Evolutionary conservation across 37 sponge, comb jelly and placozoan genomes (phyloP), one percentile per base, ranked within the genome.

Genomic region (Ianthella basta): DNA sequence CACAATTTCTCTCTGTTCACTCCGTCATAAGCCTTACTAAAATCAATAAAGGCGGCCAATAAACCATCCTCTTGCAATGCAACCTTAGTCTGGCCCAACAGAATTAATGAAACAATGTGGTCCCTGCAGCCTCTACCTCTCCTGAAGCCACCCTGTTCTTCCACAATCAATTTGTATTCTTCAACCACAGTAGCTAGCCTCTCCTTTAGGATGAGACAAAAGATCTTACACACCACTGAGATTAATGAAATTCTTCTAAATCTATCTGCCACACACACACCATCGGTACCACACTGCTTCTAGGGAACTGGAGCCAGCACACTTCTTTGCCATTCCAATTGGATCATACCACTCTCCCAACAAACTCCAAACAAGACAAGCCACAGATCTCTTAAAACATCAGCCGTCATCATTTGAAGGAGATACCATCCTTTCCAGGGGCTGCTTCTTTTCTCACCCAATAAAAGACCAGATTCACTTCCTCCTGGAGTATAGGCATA

Each of bases 131-230:
- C 32, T 20, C 72, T 27, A 70, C 36, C 72, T 34, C 20, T 70
- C 20, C 72, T 29, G 72, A 70, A 70, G 0, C 72, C 72, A 70
- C 32, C 32, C 10, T 70, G 72, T 34, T 70, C 72, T 33, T 70
- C 72, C 24, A 19, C 30, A 4, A 74, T 37, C 35, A 37, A 18
- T 18, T 39, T 44, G 8, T 44, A 44, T 44, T 44, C 50, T 8
- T 44, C 50, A 3, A 44, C 50, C 5, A 70, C 5, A 13, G 37
- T 33, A 70, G 37, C 37, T 35, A 70, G 72, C 37, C 72, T 29
- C 72, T 35, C 37, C 1, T 70, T 70, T 32, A 70, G 37, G 5
- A 70, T 12, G 20, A 30, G 4, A 32, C 72, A 30, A 19, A 70
- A 35, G 37, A 6, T 12, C 37, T 70, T 70, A 34, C 72, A 70